A percentile compares a stretch with the other conserved stretches of the same genome.
These are phyloP conservation scores for Macaca fascicularis DNA, from an alignment of 2,113 vertebrate genomes.

Conservation along the genomic window DNA sequence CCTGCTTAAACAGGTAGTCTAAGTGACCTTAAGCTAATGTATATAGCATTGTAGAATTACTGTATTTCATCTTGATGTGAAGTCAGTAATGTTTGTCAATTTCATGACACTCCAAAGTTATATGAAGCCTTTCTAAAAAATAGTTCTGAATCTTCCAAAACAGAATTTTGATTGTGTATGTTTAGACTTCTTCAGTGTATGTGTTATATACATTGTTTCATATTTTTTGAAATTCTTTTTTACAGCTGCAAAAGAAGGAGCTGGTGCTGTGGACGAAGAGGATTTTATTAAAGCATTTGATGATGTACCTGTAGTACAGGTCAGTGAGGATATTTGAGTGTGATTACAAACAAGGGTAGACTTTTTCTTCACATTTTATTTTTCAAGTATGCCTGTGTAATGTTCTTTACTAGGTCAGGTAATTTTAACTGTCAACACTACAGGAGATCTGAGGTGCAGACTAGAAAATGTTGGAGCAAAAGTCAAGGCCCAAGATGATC, in stretches of 20 bases:
- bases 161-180: neutral
- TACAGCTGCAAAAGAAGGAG: slow-evolving; percentile 91
- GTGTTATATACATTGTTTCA: slow-evolving; percentile 16
- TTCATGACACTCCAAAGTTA: neutral
- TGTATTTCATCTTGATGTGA: neutral
- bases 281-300: slow-evolving; percentile 98
- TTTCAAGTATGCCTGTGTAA: neutral
- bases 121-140: slow-evolving; percentile 11
- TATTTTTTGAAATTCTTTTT: slow-evolving; percentile 63
- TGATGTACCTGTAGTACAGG: slow-evolving; percentile 94
- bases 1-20: neutral
- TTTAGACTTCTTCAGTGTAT: slow-evolving; percentile 43
- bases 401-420: neutral
- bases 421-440: neutral
- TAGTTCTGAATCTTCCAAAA: slow-evolving; percentile 39
- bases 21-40: neutral
- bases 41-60: neutral
- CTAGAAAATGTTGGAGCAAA: neutral
- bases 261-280: slow-evolving; percentile 97
- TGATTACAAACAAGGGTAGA: neutral
- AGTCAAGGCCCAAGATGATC: neutral
- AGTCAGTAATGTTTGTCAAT: neutral
- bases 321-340: slow-evolving; percentile 67
- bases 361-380: neutral
- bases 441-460: neutral